These are phyloP conservation scores for Subanguina moxae DNA, from an alignment of 1,140 invertebrate genomes.

Conservation along the genomic window DNA sequence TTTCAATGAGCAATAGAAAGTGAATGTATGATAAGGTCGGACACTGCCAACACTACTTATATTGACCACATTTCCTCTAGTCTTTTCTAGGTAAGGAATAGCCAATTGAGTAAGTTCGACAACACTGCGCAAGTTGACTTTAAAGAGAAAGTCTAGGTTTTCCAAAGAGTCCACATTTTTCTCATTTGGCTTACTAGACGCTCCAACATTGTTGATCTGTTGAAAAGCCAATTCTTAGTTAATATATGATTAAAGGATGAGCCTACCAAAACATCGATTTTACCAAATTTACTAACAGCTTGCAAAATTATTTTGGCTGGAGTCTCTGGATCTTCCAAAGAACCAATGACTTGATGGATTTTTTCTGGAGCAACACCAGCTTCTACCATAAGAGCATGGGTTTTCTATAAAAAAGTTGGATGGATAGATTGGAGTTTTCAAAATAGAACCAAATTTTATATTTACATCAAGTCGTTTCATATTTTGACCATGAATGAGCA, in stretches of 20 bases:
- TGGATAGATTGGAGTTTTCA: too few species aligned
- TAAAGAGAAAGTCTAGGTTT: conserved; percentile 24
- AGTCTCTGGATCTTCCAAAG: conserved; percentile 11
- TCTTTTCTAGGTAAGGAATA: conserved; percentile 21
- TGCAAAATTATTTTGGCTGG: conserved; percentile 9
- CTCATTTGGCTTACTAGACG: background rate
- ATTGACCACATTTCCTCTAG: conserved; percentile 24
- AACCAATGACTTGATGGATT: conserved; percentile 4
- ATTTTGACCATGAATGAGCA: conserved; percentile 38
- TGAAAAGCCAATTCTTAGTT: background rate
- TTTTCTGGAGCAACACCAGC: conserved; percentile 5
- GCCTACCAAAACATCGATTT: conserved; percentile 24
- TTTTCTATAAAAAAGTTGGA: background rate
- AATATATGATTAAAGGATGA: conserved; percentile 2
- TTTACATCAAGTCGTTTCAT: conserved; percentile 27
- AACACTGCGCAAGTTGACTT: conserved; percentile 21
- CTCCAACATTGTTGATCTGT: conserved; percentile 25
- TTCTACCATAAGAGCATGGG: background rate
- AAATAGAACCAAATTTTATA: too few species aligned
- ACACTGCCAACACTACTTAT: background rate
- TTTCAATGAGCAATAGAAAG: conserved; percentile 14
- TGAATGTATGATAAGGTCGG: background rate
- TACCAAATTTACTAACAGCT: conserved; percentile 12
- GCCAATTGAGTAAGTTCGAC: conserved; percentile 17
- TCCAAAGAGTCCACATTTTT: conserved; percentile 14